Conservation (phyloP, 37 sponge, comb jelly and placozoan genomes). For the Dysidea cf. avara region DNA sequence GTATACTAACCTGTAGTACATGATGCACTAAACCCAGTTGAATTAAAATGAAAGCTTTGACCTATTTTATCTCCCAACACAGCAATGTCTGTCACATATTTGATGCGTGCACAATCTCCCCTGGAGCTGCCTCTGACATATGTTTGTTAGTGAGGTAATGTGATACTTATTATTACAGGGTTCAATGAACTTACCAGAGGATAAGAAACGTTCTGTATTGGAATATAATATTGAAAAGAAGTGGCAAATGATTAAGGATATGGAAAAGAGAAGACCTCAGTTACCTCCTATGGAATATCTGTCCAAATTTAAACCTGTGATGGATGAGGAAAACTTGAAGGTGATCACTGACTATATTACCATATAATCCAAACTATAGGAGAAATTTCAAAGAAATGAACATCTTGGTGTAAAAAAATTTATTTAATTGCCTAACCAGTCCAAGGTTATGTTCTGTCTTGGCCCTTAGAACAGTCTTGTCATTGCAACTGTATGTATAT, state of each 20-base stretch:
- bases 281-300: conserved; percentile 39
- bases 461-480: no score
- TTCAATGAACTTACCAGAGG: conserved; percentile 72
- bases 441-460: neutral
- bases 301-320: conserved; percentile 37
- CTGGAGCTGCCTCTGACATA: no score
- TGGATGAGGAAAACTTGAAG: conserved; percentile 40
- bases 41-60: no score
- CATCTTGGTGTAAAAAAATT: neutral
- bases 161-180: no score
- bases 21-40: no score
- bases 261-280: conserved; percentile 6
- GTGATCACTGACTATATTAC: neutral
- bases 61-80: no score
- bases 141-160: no score
- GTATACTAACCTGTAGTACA: no score
- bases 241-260: conserved; percentile 62
- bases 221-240: conserved; percentile 64
- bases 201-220: conserved; percentile 36
- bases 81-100: no score
- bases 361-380: neutral
- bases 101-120: no score
- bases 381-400: neutral
- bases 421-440: conserved; percentile 6
- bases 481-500: no score